These are phyloP conservation scores for Grammomys surdaster DNA, from an alignment of 2,113 vertebrate species.

Conservation along the genomic window DNA sequence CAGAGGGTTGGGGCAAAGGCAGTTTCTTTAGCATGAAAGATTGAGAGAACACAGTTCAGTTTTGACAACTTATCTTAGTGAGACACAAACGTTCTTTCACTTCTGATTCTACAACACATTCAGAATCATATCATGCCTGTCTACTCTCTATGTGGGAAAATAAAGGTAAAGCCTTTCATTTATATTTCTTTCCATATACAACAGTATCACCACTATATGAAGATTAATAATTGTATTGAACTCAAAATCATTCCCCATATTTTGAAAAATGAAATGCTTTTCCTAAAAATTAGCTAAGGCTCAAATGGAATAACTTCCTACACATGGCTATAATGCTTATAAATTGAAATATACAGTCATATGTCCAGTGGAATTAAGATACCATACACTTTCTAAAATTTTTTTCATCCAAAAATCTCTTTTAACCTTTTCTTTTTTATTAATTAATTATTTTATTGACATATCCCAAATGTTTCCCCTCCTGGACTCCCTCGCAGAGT, in stretches of 20 bases:
- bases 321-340: too few relatives aligned
- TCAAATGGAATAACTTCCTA: background rate
- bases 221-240: background rate
- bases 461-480: too few relatives aligned
- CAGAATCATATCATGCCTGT: background rate
- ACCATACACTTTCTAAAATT: background rate
- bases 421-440: too few relatives aligned
- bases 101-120: background rate
- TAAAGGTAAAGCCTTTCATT: background rate
- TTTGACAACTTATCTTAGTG: background rate
- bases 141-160: background rate
- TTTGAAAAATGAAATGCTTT: background rate
- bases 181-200: background rate
- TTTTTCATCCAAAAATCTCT: too few relatives aligned
- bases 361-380: background rate
- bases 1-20: fast-evolving
- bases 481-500: too few relatives aligned
- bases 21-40: background rate
- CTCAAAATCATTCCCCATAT: background rate
- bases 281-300: background rate
- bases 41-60: background rate
- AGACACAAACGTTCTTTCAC: background rate
- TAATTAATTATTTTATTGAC: too few relatives aligned
- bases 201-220: background rate
- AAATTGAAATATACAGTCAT: background rate